These are phyloP conservation scores for Zoanthus sociatus DNA, from an alignment of 92 coral and sea anemone species.

Conservation along the genomic window DNA sequence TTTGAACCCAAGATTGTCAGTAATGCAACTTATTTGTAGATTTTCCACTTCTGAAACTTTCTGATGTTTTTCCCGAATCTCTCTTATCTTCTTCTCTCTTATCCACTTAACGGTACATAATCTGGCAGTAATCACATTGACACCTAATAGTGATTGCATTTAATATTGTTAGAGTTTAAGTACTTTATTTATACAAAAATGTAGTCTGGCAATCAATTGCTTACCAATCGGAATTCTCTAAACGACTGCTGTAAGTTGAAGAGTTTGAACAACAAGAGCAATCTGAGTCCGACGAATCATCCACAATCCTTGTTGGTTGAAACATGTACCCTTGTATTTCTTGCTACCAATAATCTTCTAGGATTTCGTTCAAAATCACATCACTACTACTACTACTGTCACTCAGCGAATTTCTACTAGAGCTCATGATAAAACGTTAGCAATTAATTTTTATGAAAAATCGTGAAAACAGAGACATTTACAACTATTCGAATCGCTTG, in stretches of 20 bases:
- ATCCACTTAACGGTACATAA: no score
- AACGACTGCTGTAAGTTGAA: no score
- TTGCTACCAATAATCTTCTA: neutral
- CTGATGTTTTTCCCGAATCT: no score
- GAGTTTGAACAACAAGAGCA: neutral
- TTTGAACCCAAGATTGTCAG: constrained; percentile 44
- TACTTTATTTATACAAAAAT: no score
- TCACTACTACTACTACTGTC: constrained; percentile 5
- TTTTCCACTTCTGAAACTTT: neutral
- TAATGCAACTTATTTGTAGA: constrained; percentile 19
- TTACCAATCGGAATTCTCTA: no score
- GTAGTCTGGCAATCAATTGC: no score
- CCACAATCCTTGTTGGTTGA: constrained; percentile 1
- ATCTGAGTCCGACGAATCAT: neutral
- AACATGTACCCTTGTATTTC: neutral
- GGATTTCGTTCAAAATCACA: neutral
- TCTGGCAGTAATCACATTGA: no score
- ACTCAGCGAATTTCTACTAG: neutral
- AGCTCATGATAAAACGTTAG: neutral
- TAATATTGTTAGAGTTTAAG: no score
- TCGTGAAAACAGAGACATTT: neutral
- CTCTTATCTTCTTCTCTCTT: no score
- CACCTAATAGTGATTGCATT: no score
- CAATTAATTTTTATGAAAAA: neutral
- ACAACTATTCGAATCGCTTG: neutral